Conservation (phyloP, 2,797 vertebrate species). For the Microcaecilia unicolor region DNA sequence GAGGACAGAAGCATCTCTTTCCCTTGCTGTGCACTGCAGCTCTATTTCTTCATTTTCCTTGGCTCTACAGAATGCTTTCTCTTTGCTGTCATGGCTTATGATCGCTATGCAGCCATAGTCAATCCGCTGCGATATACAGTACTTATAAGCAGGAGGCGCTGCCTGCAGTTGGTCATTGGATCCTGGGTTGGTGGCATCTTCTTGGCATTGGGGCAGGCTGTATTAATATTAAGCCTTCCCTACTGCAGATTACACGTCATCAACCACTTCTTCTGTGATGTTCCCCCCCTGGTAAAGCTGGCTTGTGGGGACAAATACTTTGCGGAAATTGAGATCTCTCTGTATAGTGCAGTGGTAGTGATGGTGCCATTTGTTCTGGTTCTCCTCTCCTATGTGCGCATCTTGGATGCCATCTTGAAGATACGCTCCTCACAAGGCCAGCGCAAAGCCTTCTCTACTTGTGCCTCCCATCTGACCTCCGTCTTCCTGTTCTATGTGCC, state of each 20-base stretch:
- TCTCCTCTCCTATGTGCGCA: not conserved
- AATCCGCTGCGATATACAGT: not conserved
- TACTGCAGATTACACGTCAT: not conserved
- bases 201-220: not conserved
- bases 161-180: not conserved
- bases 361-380: not conserved
- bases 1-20: not conserved
- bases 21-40: not conserved
- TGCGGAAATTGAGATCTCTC: not conserved
- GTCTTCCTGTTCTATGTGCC: constrained; percentile 2
- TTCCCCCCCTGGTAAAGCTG: not conserved
- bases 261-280: not conserved
- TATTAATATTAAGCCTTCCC: not conserved
- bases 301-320: not conserved
- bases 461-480: constrained; percentile 7
- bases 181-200: not conserved
- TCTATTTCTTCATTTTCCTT: not conserved
- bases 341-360: not conserved
- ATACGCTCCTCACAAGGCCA: not conserved
- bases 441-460: constrained; percentile 8
- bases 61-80: not conserved
- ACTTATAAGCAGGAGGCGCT: not conserved
- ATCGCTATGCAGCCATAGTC: not conserved
- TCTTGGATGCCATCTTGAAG: constrained; percentile 1
- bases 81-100: not conserved